Conservation (phyloP, 1,140 invertebrate species). For the Caerostris darwini region DNA sequence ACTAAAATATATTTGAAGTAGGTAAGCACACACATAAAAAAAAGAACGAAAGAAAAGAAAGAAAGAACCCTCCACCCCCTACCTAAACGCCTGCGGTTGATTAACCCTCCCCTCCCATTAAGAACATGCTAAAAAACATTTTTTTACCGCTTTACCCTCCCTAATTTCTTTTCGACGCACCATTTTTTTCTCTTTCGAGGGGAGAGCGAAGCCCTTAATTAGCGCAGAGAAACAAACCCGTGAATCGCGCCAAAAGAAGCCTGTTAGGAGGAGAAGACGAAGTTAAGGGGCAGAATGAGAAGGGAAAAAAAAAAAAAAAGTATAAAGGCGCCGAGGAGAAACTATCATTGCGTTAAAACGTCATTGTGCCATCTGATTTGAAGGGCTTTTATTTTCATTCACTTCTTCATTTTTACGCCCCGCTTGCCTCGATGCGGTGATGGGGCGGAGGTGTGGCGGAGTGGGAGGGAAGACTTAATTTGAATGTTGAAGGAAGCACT, state of each 20-base stretch:
- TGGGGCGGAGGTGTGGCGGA: background rate
- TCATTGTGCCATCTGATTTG: constrained; percentile 74
- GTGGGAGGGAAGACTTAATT: constrained; percentile 68
- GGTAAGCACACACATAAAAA: background rate
- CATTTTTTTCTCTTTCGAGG: background rate
- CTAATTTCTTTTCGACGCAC: constrained; percentile 18
- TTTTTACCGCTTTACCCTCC: background rate
- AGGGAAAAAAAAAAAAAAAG: constrained; percentile 47
- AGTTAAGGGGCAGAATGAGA: constrained; percentile 20
- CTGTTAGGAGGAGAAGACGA: constrained; percentile 38
- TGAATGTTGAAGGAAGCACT: constrained; percentile 75
- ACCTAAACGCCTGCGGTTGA: constrained; percentile 49
- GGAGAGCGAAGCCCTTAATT: constrained; percentile 55
- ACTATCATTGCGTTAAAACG: constrained; percentile 75
- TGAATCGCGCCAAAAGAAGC: constrained; percentile 4
- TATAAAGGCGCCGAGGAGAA: constrained; percentile 64
- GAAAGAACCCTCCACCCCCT: background rate
- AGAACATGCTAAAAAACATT: constrained; percentile 50
- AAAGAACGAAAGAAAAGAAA: background rate
- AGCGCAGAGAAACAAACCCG: constrained; percentile 65
- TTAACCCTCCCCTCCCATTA: constrained; percentile 67
- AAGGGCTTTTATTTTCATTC: constrained; percentile 66
- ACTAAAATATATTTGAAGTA: constrained; percentile 24
- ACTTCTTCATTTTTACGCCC: constrained; percentile 55
- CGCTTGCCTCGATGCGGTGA: constrained; percentile 31